A percentile compares a stretch with the other conserved stretches of the same genome.
Conservation (phyloP, 2,888 invertebrate species). For the Patella depressa region DNA sequence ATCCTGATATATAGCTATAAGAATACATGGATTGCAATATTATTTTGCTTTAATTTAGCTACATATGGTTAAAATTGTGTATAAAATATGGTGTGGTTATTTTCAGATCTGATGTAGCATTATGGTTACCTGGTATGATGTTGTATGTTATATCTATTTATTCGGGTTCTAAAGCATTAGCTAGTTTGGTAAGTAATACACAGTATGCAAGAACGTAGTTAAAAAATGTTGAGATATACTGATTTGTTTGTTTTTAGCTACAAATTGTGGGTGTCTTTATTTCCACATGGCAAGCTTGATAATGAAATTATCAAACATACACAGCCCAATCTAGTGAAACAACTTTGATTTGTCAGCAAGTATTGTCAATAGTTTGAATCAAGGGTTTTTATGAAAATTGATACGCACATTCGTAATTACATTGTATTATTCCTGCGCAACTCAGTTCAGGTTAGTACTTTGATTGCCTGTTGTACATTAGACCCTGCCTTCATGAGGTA, state of each 20-base stretch:
- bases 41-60: background rate
- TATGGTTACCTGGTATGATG: slow-evolving; percentile 62
- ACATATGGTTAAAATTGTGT: background rate
- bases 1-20: background rate
- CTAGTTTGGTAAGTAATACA: slow-evolving; percentile 49
- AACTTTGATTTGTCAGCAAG: too few relatives aligned
- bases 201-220: too few relatives aligned
- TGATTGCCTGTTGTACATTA: too few relatives aligned
- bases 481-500: too few relatives aligned
- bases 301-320: background rate
- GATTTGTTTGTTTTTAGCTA: too few relatives aligned
- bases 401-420: too few relatives aligned
- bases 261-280: background rate
- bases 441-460: too few relatives aligned
- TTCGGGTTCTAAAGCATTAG: slow-evolving; percentile 59
- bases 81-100: background rate
- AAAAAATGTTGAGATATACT: too few relatives aligned
- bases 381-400: too few relatives aligned
- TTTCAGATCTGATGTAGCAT: slow-evolving; percentile 44
- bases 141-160: slow-evolving; percentile 60
- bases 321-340: too few relatives aligned
- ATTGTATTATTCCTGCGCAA: too few relatives aligned
- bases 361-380: too few relatives aligned
- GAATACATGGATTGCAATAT: background rate
- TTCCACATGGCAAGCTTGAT: background rate